Base-by-base conservation (phyloP, 2,888 invertebrate species). In the Macrosiphum euphorbiae region DNA sequence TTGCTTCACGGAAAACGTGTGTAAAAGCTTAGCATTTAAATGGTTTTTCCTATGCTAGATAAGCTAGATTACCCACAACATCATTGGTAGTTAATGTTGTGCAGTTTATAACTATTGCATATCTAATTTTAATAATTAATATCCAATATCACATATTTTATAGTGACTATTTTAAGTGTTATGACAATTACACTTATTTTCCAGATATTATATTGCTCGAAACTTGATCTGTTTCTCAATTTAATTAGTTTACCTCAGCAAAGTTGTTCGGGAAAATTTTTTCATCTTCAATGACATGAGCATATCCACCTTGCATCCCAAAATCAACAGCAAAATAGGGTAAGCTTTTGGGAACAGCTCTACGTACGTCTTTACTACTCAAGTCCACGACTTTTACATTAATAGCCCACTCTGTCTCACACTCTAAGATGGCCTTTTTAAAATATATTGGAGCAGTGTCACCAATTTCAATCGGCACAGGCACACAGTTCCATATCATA, bases 271-370 rank as follows among this genome's bases (percentile, higher is more conserved):
- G 98, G 96, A 99, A 99, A 84, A 97, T 96, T 94, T 97, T 96
- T 95, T 98, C 98, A 96, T 99, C 98, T 96, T 99, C 99, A 95
- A 99, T 98, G 0, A 99, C 98, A 96, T 99, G 99, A 89, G 99
- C 99, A 96, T 98, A 99, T 1, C 99, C 99, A 92, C 97, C 97
- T 87, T 98, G 97, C 96, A 97, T 97, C 41, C 98, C 99, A 96
- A 99, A 99, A 96, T 98, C 98, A 0, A 99, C 98, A 96, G 98
- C 97, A 96, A 99, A 99, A 96, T 99, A 99, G 0, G 99, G 98
- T 95, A 99, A 97, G 0, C 98, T 99, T 96, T 98, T 98, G 0
- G 99, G 99, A 94, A 99, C 96, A 28, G 98, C 97, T 95, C 97
- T 97, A 86, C 98, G 97, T 47, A 99, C 96, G 95, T 98, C 97